Evolutionary conservation across 2,888 invertebrate species (phyloP), one percentile per base, ranked within the genome.

Genomic region (Cheilosia urbana): DNA sequence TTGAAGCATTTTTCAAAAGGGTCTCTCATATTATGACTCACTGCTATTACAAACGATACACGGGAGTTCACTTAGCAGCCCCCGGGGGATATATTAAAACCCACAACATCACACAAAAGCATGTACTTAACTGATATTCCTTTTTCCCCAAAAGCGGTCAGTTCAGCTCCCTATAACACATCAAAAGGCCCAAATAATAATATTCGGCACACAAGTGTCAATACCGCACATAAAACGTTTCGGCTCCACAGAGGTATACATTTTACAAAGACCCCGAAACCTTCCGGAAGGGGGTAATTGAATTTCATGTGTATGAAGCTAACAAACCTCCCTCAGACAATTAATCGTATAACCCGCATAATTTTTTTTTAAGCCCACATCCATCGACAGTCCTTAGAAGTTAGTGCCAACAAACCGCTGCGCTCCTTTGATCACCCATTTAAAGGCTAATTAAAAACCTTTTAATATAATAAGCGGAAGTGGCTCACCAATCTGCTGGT

Each of bases 351-450:
- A 17, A 17, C 45, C 69, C 45, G 63, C 21, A 71, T 45, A 65
- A 49, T 30, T 58, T 42, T 73, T 42, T 73, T 62, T 21, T 21
- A 45, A 21, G 34, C 47, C 21, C 42, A 2, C 17, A 45, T 19
- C 34, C 55, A 65, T 42, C 37, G 19, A 15, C 51, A 60, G 69
- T 34, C 60, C 69, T 76, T 73, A 49, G 58, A 71, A 60, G 53
- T 63, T 47, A 51, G 15, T 78, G 80, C 68, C 68, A 57, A 65
- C 66, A 63, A 69, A 68, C 77, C 37, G 51, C 47, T 69, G 55
- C 77, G 58, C 53, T 69, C 55, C 82, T 78, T 78, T 83, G 68
- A 83, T 83, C 83, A 83, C 68, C 62, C 78, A 78, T 78, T 73
- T 5, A 69, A 83, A 62, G 51, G 69, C 58, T 78, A 83, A 83